These are phyloP conservation scores for Megaustenia siamemsis DNA, from an alignment of 2,888 invertebrate genomes.

Conservation along the genomic window DNA sequence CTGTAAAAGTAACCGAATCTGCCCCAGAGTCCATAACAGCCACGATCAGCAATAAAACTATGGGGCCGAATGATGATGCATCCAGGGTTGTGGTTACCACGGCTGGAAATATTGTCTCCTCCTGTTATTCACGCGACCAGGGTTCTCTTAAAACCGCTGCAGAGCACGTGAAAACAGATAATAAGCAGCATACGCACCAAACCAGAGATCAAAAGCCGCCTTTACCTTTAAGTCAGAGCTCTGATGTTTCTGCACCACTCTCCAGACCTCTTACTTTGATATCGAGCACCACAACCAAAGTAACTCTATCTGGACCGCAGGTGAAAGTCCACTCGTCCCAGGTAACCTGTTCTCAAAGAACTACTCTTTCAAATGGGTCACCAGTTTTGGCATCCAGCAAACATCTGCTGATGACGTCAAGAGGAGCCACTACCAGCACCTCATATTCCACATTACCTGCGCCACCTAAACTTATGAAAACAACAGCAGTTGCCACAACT, in stretches of 20 bases:
- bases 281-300: background rate
- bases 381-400: background rate
- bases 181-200: background rate
- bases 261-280: background rate
- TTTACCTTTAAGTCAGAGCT: background rate
- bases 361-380: background rate
- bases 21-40: background rate
- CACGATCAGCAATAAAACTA: background rate
- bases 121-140: background rate
- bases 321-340: background rate
- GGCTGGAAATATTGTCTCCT: background rate
- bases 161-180: background rate
- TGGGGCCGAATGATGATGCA: background rate
- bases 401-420: background rate
- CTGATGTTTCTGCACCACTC: background rate
- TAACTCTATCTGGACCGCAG: background rate
- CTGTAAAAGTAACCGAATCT: background rate
- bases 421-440: background rate
- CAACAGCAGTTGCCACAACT: background rate
- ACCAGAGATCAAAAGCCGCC: background rate
- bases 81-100: background rate
- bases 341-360: background rate
- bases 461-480: slow-evolving; percentile 14
- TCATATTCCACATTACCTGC: background rate
- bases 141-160: background rate